Evolutionary conservation across 2,113 vertebrate species (phyloP).

Genomic region (Gymnocephalus cernua): DNA sequence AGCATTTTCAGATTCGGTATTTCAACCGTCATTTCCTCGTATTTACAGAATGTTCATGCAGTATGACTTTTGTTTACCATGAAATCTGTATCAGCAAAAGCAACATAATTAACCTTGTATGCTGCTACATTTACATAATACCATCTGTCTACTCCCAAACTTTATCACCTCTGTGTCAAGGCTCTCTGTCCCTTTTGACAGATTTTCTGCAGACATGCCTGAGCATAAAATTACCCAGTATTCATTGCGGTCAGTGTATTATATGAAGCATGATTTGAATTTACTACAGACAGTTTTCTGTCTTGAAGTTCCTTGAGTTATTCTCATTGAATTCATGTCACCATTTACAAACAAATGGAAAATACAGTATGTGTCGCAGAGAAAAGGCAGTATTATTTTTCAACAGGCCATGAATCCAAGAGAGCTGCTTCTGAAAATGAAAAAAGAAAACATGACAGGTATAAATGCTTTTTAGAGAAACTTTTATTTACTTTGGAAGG

Average conservation of each 20-base stretch:
- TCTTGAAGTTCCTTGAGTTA: conserved; percentile 23
- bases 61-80: not conserved
- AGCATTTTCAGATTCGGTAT: not conserved
- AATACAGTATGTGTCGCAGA: conserved; percentile 1
- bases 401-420: conserved; percentile 15
- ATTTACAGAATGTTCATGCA: not conserved
- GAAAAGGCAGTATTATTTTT: not conserved
- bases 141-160: not conserved
- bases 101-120: not conserved
- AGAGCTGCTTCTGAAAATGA: conserved; percentile 19
- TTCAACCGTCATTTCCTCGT: not conserved
- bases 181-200: not conserved
- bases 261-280: conserved; percentile 33
- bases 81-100: no score
- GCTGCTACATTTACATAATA: not conserved
- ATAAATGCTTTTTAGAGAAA: conserved; percentile 48
- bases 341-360: conserved; percentile 27
- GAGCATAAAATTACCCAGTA: conserved; percentile 47
- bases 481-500: conserved; percentile 60
- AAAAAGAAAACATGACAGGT: conserved; percentile 25
- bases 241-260: conserved; percentile 2
- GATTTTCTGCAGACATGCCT: conserved; percentile 20
- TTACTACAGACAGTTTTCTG: conserved; percentile 15
- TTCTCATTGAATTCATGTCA: conserved; percentile 18
- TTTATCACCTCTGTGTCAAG: conserved; percentile 23